Base-by-base conservation (phyloP, 2,113 vertebrate species). In the Zootoca vivipara region DNA sequence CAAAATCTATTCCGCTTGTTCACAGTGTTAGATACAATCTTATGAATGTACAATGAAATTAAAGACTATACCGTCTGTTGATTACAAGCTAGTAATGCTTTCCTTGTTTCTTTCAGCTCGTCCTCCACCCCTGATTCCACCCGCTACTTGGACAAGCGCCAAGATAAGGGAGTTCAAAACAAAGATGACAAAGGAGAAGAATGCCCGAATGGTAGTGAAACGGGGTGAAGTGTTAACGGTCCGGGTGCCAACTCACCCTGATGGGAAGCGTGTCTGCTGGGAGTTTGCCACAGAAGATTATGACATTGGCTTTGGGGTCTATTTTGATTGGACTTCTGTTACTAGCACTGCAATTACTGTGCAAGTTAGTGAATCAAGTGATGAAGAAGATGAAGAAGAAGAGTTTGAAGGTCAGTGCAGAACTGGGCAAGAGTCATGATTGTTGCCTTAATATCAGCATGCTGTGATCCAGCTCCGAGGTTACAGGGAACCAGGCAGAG, bases 211-310 rank as follows among this genome's bases (percentile, higher is more conserved):
- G 96, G 98, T 98, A 33, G 97, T 99, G 90, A 98, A 98, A 90
- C 96, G 99, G 65, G 99, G 99, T 0, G 98, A 99, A 91, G 98
- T 99, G 82, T 98, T 99, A 96, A 99, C 99, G 0, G 98, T 99
- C 78, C 97, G 98, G 0, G 98, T 99, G 64, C 99, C 99, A 83
- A 99, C 98, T 3, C 97, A 98, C 73, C 98, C 98, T 1, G 98
- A 99, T 78, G 98, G 98, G 78, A 99, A 98, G 91, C 97, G 96
- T 16, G 97, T 99, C 88, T 99, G 98, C 96, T 99, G 99, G 99
- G 99, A 99, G 95, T 99, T 99, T 88, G 98, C 98, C 2, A 99
- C 99, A 0, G 99, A 99, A 9, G 97, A 98, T 92, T 99, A 99
- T 0, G 99, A 99, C 95, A 99, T 99, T 78, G 99, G 99, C 69